A percentile compares a stretch with the other conserved stretches of the same genome.
Evolutionary conservation across 2,888 invertebrate genomes (phyloP).

Genomic region (Allacma fusca): DNA sequence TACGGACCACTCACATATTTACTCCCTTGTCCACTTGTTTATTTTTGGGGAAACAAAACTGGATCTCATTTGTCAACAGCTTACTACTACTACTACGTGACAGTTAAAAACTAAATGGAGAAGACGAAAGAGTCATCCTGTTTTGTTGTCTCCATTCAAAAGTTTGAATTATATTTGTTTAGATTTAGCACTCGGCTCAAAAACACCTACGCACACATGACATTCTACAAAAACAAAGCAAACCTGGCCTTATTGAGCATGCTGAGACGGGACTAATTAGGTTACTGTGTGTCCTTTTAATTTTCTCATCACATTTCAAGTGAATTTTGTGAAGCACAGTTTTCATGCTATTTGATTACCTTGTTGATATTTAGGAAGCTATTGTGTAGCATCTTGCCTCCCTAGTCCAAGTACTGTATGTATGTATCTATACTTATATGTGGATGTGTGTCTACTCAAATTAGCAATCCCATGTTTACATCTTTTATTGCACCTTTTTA

Average conservation of each 20-base stretch:
- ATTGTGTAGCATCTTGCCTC: too few relatives aligned
- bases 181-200: not conserved
- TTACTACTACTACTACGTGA: not conserved
- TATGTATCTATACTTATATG: too few relatives aligned
- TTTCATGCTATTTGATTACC: not conserved
- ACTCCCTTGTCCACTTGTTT: not conserved
- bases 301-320: not conserved
- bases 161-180: not conserved
- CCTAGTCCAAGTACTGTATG: too few relatives aligned
- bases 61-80: too few relatives aligned
- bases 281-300: not conserved
- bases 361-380: not conserved
- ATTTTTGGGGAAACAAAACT: too few relatives aligned
- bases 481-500: too few relatives aligned
- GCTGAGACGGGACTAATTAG: not conserved
- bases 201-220: not conserved
- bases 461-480: too few relatives aligned
- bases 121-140: not conserved
- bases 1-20: not conserved
- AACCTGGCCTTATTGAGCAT: not conserved
- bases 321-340: not conserved
- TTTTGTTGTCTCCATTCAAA: conserved; percentile 9
- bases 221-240: not conserved
- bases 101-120: too few relatives aligned
- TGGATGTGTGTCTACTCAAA: too few relatives aligned